Conservation (phyloP, 2,888 invertebrate species). For the Glyphotaelius pellucidus region DNA sequence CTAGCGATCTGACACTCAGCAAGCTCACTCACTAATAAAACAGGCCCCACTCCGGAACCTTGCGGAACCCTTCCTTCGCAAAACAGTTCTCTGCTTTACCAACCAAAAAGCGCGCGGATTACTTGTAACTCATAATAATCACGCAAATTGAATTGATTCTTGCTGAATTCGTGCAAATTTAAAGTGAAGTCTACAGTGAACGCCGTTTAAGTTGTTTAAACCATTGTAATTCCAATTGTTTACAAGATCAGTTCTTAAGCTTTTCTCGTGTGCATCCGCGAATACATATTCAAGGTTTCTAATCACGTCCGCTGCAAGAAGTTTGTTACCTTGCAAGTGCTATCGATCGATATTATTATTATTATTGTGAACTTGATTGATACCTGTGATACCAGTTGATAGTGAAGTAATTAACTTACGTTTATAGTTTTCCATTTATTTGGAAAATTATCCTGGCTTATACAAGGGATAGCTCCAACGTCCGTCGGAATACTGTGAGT, state of each 20-base stretch:
- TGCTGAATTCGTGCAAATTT: not conserved
- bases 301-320: not conserved
- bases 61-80: not conserved
- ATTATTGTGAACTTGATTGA: not conserved
- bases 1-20: not conserved
- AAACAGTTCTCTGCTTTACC: constrained; percentile 2
- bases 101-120: constrained; percentile 5
- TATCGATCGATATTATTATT: not conserved
- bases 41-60: not conserved
- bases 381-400: not conserved
- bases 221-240: not conserved
- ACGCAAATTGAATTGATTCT: not conserved
- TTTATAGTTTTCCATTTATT: constrained; percentile 4
- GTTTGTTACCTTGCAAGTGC: not conserved
- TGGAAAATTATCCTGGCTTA: constrained; percentile 4
- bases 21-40: not conserved
- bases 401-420: not conserved
- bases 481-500: constrained; percentile 22
- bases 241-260: not conserved
- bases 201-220: not conserved
- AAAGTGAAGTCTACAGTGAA: constrained; percentile 5
- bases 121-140: not conserved
- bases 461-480: not conserved
- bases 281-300: not conserved
- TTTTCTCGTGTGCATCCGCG: not conserved